Base-by-base conservation (phyloP, 1,140 invertebrate genomes). In the Dendrolimus kikuchii region DNA sequence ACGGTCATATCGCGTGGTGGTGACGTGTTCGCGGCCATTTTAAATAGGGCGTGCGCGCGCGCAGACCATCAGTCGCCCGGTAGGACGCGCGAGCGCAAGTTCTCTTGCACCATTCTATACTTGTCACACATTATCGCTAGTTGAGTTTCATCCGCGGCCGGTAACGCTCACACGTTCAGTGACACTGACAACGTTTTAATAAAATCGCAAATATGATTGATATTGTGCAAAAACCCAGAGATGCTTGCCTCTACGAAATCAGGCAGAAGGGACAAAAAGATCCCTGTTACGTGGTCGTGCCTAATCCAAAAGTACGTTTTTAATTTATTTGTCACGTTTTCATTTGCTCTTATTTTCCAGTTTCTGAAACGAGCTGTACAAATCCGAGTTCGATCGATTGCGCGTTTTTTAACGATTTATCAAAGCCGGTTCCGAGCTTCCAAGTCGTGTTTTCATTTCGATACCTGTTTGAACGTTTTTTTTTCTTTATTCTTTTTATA, bases 231-330 rank as follows among this genome's bases (percentile, higher is more conserved):
- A 60, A 71, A 68, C 77, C 79, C 52, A 74, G 75, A 64, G 87
- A 90, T 80, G 88, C 84, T 60, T 90, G 89, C 77, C 85, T 91
- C 51, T 91, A 91, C 73, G 90, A 91, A 76, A 88, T 91, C 64
- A 88, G 89, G 78, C 89, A 90, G 68, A 89, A 89, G 72, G 90
- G 90, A 62, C 86, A 89, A 59, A 85, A 88, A 60, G 88, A 90
- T 53, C 89, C 90, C 71, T 91, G 89, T 88, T 91, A 91, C 73
- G 89, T 92, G 60, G 90, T 90, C 86, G 90, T 91, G 70, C 89
- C 90, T 68, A 88, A 91, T 89, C 80, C 89, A 84, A 88, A 89
- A 88, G 89, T 90, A 89, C 77, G 89, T 88, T 86, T 69, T 42
- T 10, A n/a, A 7, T 42, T 10, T 50, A 40, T 38, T 4, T 1